Evolutionary conservation across 1,140 invertebrate species (phyloP), one percentile per base, ranked within the genome.

Genomic region (Pentalonia nigronervosa): DNA sequence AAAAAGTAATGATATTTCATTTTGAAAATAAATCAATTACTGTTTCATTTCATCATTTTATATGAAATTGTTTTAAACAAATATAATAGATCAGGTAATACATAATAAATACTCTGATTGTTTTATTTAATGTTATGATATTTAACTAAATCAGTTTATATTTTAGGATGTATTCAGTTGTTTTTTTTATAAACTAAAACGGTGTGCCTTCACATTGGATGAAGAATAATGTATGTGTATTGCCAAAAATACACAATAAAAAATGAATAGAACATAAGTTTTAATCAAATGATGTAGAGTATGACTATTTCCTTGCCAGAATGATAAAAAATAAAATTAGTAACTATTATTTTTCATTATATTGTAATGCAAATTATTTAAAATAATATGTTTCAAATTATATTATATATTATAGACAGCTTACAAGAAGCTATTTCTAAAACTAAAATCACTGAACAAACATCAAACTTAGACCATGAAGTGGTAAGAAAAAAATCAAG

Each of bases 191-290:
- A n/a, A n/a, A n/a, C n/a, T n/a, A n/a, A n/a, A n/a, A n/a, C n/a
- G n/a, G n/a, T n/a, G n/a, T n/a, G n/a, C n/a, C n/a, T n/a, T 47
- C 41, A 47, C 86, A 87, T 87, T 87, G 86, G 45, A 9, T 87
- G 2, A 30, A 86, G 23, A 86, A 41, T 86, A 25, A 47, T 87
- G 8, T 87, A 47, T 87, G 45, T 87, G 86, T 45, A 47, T 87
- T 45, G 86, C 45, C 86, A 30, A 48, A 47, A 87, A 87, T 48
- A 87, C 2, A 87, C 17, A 21, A 14, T n/a, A 76, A 34, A n/a
- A 76, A 76, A 25, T 76, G 8, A 34, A n/a, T 76, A n/a, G 8
- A 76, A n/a, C 8, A 17, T 76, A 76, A n/a, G 30, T 30, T 76
- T 76, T 30, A 76, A 76, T 30, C 67, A 76, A 76, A 76, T 76